Evolutionary conservation across 1,140 invertebrate genomes (phyloP), one percentile per base, ranked within the genome.

Genomic region (Drosophila leontia): DNA sequence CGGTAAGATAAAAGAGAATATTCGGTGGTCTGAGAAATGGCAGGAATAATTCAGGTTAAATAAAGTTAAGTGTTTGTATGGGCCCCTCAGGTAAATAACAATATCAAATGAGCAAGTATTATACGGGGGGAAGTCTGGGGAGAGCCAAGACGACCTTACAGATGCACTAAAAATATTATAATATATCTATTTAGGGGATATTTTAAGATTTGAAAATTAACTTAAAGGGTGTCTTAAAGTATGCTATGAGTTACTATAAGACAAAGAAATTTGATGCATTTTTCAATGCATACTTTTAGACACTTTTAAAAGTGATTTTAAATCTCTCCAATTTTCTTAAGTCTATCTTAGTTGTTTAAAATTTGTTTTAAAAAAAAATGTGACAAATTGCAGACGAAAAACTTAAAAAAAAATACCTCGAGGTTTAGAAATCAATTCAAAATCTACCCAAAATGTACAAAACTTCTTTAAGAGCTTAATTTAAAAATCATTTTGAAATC

Each of bases 51-150:
- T 60, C 64, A 80, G 57, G 64, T 58, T 78, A 78, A 78, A 78
- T 70, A 78, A 75, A 80, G 65, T 64, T 57, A 78, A 78, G 76
- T 78, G 76, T 78, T 78, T 76, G 56, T 50, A 44, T 55, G 71
- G 64, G 57, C 29, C 53, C 42, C 53, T 44, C 35, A 62, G 71
- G 75, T 85, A 76, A 77, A 85, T 80, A 76, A 47, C 53, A 64
- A 74, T 63, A 62, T 68, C 42, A 65, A 69, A 67, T 65, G 68
- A 53, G 68, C 53, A 48, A 63, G 51, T 32, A 37, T 9, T 23
- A 42, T 29, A 3, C 5, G 0, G 35, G 17, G n/a, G 17, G 13
- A 8, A 13, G 13, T 37, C 13, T 15, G 12, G 0, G 2, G 50
- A 35, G 5, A 4, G 11, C 1, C 6, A 35, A 53, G 17, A 34